A percentile compares a stretch with the other conserved stretches of the same genome.
Evolutionary conservation across 2,113 vertebrate genomes (phyloP).

Genomic region (Hystrix cristata): DNA sequence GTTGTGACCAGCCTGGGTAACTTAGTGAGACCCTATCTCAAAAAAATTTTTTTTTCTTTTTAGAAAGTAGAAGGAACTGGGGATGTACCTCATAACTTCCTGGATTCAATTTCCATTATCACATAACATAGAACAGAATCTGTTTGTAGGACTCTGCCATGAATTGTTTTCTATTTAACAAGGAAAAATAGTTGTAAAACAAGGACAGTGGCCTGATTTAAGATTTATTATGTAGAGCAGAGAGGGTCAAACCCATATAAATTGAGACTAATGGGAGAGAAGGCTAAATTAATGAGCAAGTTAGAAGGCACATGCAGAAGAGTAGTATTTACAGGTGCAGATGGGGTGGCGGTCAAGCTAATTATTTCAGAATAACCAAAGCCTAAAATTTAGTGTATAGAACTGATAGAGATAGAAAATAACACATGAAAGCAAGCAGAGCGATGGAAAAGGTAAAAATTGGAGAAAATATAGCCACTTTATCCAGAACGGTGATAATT

Average conservation of each 20-base stretch:
- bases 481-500: not conserved
- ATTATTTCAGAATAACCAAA: not conserved
- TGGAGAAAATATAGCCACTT: not conserved
- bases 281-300: not conserved
- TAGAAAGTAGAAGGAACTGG: not conserved
- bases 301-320: slow-evolving; percentile 2
- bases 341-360: not conserved
- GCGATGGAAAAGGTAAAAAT: not conserved
- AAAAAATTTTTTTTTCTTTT: too few relatives aligned
- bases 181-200: slow-evolving; percentile 33
- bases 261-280: not conserved
- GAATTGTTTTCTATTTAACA: slow-evolving; percentile 15
- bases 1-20: not conserved
- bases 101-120: not conserved
- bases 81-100: not conserved
- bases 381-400: slow-evolving; percentile 13
- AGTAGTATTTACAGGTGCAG: not conserved
- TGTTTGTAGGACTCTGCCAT: not conserved
- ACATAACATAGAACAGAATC: not conserved
- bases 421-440: not conserved
- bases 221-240: not conserved
- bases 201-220: not conserved
- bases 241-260: not conserved
- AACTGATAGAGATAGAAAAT: not conserved
- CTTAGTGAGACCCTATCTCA: not conserved